Conservation (phyloP, 2,797 vertebrate species). For the Phylloscopus collybita region DNA sequence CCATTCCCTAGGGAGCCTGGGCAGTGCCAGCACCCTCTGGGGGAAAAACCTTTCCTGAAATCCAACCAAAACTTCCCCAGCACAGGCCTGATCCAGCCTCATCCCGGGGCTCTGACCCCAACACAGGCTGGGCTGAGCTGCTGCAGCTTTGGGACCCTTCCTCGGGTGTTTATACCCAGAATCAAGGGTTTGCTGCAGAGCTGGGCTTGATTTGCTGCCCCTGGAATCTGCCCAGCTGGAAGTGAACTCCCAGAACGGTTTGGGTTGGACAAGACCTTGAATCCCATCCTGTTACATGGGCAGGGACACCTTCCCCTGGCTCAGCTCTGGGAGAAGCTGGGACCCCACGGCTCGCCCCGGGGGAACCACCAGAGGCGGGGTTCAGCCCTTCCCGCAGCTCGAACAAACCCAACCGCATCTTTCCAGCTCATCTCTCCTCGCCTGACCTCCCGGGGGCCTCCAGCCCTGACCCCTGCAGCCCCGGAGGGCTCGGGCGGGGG, state of each 20-base stretch:
- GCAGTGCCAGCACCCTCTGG: no score
- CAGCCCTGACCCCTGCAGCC: constrained; percentile 3
- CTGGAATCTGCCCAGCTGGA: background rate
- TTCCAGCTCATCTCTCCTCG: background rate
- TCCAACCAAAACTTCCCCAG: background rate
- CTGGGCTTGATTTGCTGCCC: background rate
- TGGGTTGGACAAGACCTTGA: background rate
- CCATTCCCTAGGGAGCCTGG: background rate
- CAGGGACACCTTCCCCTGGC: no score
- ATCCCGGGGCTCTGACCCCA: background rate
- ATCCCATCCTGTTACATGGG: rapidly evolving
- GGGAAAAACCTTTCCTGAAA: rapidly evolving
- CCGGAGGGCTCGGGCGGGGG: background rate
- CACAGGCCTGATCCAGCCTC: background rate
- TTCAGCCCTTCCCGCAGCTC: background rate
- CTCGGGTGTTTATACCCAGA: rapidly evolving
- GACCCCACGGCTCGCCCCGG: no score
- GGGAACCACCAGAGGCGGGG: background rate
- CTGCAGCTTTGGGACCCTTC: background rate
- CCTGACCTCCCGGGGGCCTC: background rate
- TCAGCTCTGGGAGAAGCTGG: background rate
- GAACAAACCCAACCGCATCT: background rate
- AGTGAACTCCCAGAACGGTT: no score
- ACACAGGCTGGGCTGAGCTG: rapidly evolving
- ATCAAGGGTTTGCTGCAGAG: background rate